These are phyloP conservation scores for Pyrocoelia pectoralis DNA, from an alignment of 2,888 invertebrate genomes.

Conservation along the genomic window DNA sequence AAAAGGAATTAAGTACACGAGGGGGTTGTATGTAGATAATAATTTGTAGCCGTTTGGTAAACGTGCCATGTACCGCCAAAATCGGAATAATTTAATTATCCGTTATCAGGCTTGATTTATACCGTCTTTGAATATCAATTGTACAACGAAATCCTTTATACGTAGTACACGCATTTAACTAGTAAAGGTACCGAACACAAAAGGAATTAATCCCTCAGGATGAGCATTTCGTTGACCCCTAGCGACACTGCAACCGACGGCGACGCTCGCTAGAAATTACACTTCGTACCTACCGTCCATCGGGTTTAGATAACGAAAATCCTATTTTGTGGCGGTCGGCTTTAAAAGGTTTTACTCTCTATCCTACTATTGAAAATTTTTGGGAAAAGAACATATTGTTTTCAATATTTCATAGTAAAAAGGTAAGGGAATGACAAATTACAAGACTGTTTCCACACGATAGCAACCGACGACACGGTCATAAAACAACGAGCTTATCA, in stretches of 20 bases:
- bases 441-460: constrained; percentile 22
- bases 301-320: constrained; percentile 20
- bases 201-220: constrained; percentile 40
- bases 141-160: constrained; percentile 32
- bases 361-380: neutral
- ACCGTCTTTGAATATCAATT: constrained; percentile 35
- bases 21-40: neutral
- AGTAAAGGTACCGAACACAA: constrained; percentile 33
- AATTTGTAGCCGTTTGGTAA: neutral
- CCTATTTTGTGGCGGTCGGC: constrained; percentile 9
- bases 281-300: constrained; percentile 24
- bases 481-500: constrained; percentile 36
- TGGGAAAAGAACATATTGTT: constrained; percentile 16
- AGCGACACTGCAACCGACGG: constrained; percentile 27
- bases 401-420: constrained; percentile 16
- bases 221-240: constrained; percentile 39
- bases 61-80: constrained; percentile 7
- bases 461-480: constrained; percentile 29
- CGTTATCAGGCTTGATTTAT: constrained; percentile 35
- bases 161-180: constrained; percentile 31
- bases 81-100: constrained; percentile 31
- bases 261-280: constrained; percentile 24
- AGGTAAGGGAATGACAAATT: constrained; percentile 15
- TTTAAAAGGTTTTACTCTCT: neutral
- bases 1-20: neutral